Percentiles rank a stretch among this genome's conserved stretches.
phyloP scores from a whole-genome alignment of 1,140 invertebrate genomes.

The Andricus grossulariae region DNA sequence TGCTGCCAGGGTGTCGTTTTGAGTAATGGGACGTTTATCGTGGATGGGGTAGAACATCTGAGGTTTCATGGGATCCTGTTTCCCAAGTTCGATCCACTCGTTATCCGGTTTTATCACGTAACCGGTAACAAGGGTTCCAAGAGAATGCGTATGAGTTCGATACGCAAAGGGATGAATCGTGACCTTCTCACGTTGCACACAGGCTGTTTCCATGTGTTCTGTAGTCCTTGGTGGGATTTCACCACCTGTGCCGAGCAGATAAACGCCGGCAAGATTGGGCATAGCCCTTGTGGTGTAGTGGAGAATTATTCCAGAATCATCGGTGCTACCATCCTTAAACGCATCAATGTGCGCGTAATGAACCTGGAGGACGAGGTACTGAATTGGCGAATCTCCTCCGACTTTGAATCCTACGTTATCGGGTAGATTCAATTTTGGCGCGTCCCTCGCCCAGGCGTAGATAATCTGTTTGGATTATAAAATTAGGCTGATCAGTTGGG shows the following conservation, averaged over 20 bases:
- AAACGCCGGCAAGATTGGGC: constrained; percentile 89
- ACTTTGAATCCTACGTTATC: constrained; percentile 89
- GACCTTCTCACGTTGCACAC: constrained; percentile 87
- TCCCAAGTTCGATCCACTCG: constrained; percentile 91
- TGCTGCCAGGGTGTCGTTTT: constrained; percentile 89
- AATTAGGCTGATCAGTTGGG: background rate
- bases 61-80: constrained; percentile 92
- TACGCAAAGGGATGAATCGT: constrained; percentile 96
- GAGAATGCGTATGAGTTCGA: constrained; percentile 93
- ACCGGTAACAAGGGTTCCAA: constrained; percentile 92
- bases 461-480: constrained; percentile 81
- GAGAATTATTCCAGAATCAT: constrained; percentile 88
- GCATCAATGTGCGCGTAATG: constrained; percentile 89
- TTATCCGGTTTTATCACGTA: constrained; percentile 85
- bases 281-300: constrained; percentile 85
- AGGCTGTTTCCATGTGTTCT: constrained; percentile 93
- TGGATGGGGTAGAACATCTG: constrained; percentile 97
- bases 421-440: constrained; percentile 90
- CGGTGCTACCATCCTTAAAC: constrained; percentile 85
- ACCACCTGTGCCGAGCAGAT: constrained; percentile 90
- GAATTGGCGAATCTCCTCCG: constrained; percentile 82
- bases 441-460: constrained; percentile 98
- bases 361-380: constrained; percentile 93
- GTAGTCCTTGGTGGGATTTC: constrained; percentile 81
- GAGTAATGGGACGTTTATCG: constrained; percentile 78